Percentiles rank a stretch among this genome's conserved stretches.
Conservation (phyloP, 2,888 invertebrate species). For the Drosophila engyochracea region DNA sequence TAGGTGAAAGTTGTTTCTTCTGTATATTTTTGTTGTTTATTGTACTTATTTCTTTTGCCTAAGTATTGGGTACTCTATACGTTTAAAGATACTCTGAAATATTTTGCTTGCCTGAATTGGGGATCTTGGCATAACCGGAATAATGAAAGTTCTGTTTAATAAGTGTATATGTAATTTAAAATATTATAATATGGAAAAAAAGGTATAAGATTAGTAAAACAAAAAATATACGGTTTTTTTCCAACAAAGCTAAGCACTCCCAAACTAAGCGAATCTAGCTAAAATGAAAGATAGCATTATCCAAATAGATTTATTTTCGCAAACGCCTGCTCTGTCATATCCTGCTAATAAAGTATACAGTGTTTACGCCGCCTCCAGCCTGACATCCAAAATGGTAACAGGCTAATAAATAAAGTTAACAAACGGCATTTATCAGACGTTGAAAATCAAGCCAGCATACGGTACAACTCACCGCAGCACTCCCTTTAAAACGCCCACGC, state of each 20-base stretch:
- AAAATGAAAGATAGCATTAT: neutral
- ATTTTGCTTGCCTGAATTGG: conserved; percentile 18
- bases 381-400: conserved; percentile 60
- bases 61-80: conserved; percentile 24
- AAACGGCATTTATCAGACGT: conserved; percentile 59
- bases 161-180: neutral
- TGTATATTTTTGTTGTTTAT: neutral
- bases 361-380: conserved; percentile 58
- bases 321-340: conserved; percentile 51
- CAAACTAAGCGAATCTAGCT: neutral
- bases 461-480: conserved; percentile 25
- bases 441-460: conserved; percentile 58
- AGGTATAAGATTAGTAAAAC: neutral
- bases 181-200: neutral
- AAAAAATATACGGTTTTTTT: neutral
- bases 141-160: conserved; percentile 29
- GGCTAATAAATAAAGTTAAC: conserved; percentile 69
- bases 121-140: conserved; percentile 14
- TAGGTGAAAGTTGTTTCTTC: conserved; percentile 57
- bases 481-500: conserved; percentile 53
- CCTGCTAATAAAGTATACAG: conserved; percentile 49
- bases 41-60: conserved; percentile 7
- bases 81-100: conserved; percentile 10
- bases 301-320: conserved; percentile 48
- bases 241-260: neutral